Percentiles rank a stretch among this genome's conserved stretches.
phyloP scores from a whole-genome alignment of 2,113 vertebrate genomes.

The Eupsittula cactorum region DNA sequence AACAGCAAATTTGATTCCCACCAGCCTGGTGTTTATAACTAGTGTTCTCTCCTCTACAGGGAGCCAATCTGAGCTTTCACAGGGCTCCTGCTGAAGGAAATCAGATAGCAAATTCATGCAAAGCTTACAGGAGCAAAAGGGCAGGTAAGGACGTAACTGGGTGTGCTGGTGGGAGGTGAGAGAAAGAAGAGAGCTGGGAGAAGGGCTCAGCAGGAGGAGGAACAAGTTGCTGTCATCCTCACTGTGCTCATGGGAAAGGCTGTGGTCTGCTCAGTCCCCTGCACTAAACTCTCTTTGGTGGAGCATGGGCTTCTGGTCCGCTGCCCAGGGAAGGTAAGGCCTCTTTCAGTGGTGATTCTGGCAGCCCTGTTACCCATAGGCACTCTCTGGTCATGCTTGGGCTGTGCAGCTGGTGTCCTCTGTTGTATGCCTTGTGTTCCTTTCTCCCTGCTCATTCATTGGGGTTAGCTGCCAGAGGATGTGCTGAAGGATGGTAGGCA shows the following conservation, averaged over 20 bases:
- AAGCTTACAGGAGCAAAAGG: not conserved
- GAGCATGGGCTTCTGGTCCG: not conserved
- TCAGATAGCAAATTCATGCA: conserved; percentile 5
- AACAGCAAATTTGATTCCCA: conserved; percentile 61
- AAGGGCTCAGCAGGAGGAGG: not conserved
- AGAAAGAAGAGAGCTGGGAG: not conserved
- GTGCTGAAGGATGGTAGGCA: not conserved
- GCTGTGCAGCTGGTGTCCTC: not conserved
- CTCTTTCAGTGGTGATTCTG: not conserved
- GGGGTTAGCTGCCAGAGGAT: not conserved
- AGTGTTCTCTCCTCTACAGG: conserved; percentile 24
- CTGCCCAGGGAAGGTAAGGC: not conserved
- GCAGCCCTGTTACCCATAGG: not conserved
- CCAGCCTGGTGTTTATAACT: conserved; percentile 39
- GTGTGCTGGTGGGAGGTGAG: not conserved
- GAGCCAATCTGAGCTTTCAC: conserved; percentile 37
- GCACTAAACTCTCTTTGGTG: not conserved
- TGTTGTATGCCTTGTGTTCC: fast-evolving
- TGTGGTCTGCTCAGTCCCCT: not conserved
- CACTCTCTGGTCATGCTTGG: fast-evolving
- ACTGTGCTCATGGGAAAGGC: not conserved
- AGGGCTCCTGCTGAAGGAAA: conserved; percentile 31
- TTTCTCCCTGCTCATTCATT: not conserved
- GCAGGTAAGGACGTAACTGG: not conserved
- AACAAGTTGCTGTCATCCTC: not conserved